Base-by-base conservation (phyloP, 1,140 invertebrate genomes). In the Drosophila kanapiae region DNA sequence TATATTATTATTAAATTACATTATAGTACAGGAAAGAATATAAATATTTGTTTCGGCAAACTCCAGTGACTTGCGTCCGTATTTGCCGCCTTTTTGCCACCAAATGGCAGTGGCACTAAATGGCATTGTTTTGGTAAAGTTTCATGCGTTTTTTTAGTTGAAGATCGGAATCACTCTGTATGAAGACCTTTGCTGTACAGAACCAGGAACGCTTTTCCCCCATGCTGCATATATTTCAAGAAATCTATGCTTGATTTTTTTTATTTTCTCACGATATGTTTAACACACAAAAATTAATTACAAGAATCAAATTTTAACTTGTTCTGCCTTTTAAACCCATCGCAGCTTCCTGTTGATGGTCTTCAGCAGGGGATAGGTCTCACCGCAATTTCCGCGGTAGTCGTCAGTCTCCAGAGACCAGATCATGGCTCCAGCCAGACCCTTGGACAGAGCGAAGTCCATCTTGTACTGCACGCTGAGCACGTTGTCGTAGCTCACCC, bases 401-500 rank as follows among this genome's bases (percentile, higher is more conserved):
- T 96, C 96, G 63, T 96, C 96, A 0, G 95, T 96, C 83, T 96
- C 96, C 43, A 96, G 94, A 35, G 96, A 96, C 96, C 96, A 97
- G 6, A 97, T 94, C 96, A 97, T 97, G 1, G 96, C 94, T 9
- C 97, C 97, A 1, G 94, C 96, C 5, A 97, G 81, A 7, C 94
- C 94, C 78, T 95, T 75, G 1, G 56, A 40, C 14, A 85, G 67
- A 1, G 90, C 80, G 16, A 85, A 92, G 38, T 91, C 80, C 76
- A 88, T 88, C 51, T 93, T 93, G 49, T 70, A 75, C 47, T 90
- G 94, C 48, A 91, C 82, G 68, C 92, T 93, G 61, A 88, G 68
- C 1, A 85, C 76, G 58, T 94, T 83, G 68, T 94, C 93, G 56
- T 79, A 94, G 65, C 85, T 90, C 29, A 94, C 82, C 93, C 93